A percentile compares a stretch with the other conserved stretches of the same genome.
Evolutionary conservation across 2,888 invertebrate species (phyloP).

Genomic region (Gisinianus flammeolus): DNA sequence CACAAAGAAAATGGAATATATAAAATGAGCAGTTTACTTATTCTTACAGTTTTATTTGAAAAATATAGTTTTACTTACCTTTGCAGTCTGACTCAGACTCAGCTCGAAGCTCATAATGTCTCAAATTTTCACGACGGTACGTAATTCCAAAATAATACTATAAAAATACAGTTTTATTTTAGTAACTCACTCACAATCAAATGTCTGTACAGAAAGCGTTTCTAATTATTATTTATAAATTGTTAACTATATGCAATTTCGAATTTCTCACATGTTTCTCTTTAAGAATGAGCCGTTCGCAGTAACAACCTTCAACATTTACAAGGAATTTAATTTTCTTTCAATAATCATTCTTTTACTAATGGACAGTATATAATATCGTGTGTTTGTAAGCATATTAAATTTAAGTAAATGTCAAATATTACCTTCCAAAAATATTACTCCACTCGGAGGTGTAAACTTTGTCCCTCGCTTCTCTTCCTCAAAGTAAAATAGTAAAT

Average conservation of each 20-base stretch:
- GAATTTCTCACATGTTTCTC: slow-evolving; percentile 57
- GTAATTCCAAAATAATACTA: slow-evolving; percentile 88
- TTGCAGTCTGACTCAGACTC: slow-evolving; percentile 85
- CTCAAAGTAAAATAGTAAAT: slow-evolving; percentile 89
- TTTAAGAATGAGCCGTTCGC: slow-evolving; percentile 72
- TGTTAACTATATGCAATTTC: background rate
- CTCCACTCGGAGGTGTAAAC: slow-evolving; percentile 87
- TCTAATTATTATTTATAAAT: background rate
- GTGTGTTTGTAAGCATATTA: no score
- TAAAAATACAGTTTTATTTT: no score
- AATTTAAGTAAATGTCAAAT: background rate
- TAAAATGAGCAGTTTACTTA: no score
- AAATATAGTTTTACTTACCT: no score
- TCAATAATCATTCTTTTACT: no score
- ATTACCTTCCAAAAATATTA: slow-evolving; percentile 74
- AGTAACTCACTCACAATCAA: no score
- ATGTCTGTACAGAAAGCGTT: no score
- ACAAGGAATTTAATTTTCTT: no score
- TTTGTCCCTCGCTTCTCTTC: slow-evolving; percentile 72
- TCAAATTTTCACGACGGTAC: slow-evolving; percentile 82
- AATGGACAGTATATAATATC: no score
- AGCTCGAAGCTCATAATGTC: slow-evolving; percentile 85
- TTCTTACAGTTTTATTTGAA: no score
- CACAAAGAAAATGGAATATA: no score
- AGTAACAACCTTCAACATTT: slow-evolving; percentile 79